phyloP scores from a whole-genome alignment of 2,888 invertebrate genomes.

The Eupeodes luniger region DNA sequence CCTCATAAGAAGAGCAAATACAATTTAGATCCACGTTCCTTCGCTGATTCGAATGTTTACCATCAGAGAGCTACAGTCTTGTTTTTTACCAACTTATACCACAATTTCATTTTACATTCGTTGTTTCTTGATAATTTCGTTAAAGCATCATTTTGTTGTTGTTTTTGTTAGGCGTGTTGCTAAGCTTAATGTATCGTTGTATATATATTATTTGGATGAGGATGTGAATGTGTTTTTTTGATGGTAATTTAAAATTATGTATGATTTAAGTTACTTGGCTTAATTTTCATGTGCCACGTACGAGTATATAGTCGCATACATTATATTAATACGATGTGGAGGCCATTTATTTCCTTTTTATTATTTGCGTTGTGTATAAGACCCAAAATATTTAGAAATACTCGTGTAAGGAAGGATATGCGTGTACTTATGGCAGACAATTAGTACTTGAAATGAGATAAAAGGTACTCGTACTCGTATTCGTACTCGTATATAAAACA shows the following conservation, averaged over 20 bases:
- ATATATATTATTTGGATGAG: not conserved
- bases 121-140: not conserved
- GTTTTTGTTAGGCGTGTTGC: not conserved
- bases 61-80: not conserved
- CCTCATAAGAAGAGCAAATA: not conserved
- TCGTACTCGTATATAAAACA: not conserved
- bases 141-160: slow-evolving; percentile 13
- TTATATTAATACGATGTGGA: slow-evolving; percentile 6
- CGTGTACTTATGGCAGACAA: slow-evolving; percentile 50
- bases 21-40: slow-evolving; percentile 39
- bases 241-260: slow-evolving; percentile 73
- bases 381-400: not conserved
- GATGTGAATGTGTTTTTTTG: slow-evolving; percentile 58
- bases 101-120: not conserved
- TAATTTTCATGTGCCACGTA: slow-evolving; percentile 53
- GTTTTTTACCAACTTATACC: not conserved
- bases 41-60: slow-evolving; percentile 67
- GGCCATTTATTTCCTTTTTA: slow-evolving; percentile 6
- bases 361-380: not conserved
- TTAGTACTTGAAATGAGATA: slow-evolving; percentile 64
- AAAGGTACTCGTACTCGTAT: not conserved
- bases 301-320: slow-evolving; percentile 9
- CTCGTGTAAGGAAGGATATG: slow-evolving; percentile 23
- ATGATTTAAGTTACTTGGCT: slow-evolving; percentile 73
- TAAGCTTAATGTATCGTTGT: slow-evolving; percentile 12